Conservation (phyloP, 2,888 invertebrate genomes). For the Chloromyia formosa region DNA sequence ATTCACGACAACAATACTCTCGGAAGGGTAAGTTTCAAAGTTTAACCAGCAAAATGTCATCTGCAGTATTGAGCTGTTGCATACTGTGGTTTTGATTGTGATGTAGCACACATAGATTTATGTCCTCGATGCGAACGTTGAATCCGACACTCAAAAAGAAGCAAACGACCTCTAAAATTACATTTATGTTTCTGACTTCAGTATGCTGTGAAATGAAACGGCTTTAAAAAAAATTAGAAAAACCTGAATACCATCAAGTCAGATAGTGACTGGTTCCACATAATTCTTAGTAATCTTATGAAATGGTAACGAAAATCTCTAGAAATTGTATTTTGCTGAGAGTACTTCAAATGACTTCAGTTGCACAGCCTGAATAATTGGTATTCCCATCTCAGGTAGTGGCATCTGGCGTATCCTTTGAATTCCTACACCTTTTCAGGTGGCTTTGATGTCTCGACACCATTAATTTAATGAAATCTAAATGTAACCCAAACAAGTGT, state of each 20-base stretch:
- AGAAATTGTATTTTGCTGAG: too few species aligned
- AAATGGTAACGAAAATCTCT: too few species aligned
- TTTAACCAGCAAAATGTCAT: conserved; percentile 9
- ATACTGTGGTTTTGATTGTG: not conserved
- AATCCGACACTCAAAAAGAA: not conserved
- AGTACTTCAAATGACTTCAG: too few species aligned
- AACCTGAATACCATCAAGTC: not conserved
- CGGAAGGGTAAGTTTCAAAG: conserved; percentile 61
- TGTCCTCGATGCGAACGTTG: not conserved
- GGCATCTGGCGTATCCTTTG: too few species aligned
- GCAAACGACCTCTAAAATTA: not conserved
- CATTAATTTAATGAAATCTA: too few species aligned
- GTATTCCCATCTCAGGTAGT: too few species aligned
- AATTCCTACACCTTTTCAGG: too few species aligned
- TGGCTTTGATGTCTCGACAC: too few species aligned
- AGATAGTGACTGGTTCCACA: too few species aligned
- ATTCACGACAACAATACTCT: conserved; percentile 67
- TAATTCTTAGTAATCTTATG: too few species aligned
- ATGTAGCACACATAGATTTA: not conserved
- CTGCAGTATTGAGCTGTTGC: not conserved
- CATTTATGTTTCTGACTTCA: not conserved
- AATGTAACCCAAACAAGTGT: too few species aligned
- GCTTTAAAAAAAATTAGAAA: not conserved
- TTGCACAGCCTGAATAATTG: too few species aligned
- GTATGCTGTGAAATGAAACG: not conserved